Evolutionary conservation across 2,888 invertebrate species (phyloP), one percentile per base, ranked within the genome.

Genomic region (Eumacrocentrus americanus): DNA sequence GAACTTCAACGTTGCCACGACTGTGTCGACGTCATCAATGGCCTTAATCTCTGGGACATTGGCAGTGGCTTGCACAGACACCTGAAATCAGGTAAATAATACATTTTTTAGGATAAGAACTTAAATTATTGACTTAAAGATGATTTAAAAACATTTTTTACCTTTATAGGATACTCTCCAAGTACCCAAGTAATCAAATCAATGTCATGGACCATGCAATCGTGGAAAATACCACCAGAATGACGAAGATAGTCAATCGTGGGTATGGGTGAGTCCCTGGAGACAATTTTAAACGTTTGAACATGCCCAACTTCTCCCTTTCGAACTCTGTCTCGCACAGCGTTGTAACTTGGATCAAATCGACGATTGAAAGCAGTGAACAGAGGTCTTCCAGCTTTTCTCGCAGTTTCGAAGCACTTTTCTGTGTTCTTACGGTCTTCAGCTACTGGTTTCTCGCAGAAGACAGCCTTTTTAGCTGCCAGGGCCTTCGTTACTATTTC

Each of bases 361-460:
- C 89, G 85, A 62, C 88, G 84, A 75, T 89, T 89, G 77, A 88
- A 90, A 3, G 88, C 88, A 22, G 86, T 85, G 58, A 87, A 84
- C 3, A 90, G 78, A 0, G 85, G 83, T 25, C 82, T 83, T 1
- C 85, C 84, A 23, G 82, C 82, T 48, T 83, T 79, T 57, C 83
- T 82, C 0, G 89, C 88, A 0, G 83, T 78, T 42, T 86, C 83
- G 71, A 87, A 89, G 68, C 88, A 87, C 58, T 81, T 83, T 63
- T 80, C 81, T 0, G 86, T 85, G 6, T 84, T 83, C 22, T 82
- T 80, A 2, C 82, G 79, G 61, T 82, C 82, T 67, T 86, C 84
- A 0, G 88, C 86, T 7, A 89, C 84, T 0, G 89, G 90, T 70
- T 90, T 90, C 75, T 90, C 89, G 68, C 88, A 88, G 74, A 88